phyloP scores from a whole-genome alignment of 2,888 invertebrate genomes.

The Hirtodrosophila duncani region DNA sequence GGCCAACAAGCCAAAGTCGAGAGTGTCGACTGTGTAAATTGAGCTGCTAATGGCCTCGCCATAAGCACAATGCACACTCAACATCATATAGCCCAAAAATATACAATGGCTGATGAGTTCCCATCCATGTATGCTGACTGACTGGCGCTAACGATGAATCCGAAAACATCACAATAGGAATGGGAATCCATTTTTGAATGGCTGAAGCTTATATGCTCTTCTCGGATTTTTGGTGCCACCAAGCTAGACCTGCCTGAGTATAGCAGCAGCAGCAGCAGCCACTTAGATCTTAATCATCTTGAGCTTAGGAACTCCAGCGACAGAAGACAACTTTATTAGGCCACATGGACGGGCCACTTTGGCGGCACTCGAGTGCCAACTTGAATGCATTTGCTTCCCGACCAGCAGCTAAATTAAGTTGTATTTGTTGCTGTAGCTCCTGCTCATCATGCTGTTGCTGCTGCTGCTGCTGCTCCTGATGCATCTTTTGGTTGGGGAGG shows the following conservation, averaged over 20 bases:
- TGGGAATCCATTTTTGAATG: background rate
- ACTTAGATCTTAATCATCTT: slow-evolving; percentile 31
- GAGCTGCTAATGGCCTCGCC: slow-evolving; percentile 64
- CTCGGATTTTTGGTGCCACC: no score
- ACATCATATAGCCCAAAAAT: slow-evolving; percentile 13
- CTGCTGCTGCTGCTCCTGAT: slow-evolving; percentile 18
- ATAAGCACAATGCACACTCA: slow-evolving; percentile 26
- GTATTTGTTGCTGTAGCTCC: slow-evolving; percentile 18
- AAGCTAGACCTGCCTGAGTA: no score
- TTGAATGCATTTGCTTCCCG: slow-evolving; percentile 58
- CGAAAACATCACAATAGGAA: no score
- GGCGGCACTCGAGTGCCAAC: slow-evolving; percentile 65
- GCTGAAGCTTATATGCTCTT: background rate
- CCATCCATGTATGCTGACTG: slow-evolving; percentile 19
- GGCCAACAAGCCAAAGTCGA: slow-evolving; percentile 29
- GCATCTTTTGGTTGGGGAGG: slow-evolving; percentile 25
- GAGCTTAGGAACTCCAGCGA: no score
- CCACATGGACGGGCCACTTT: slow-evolving; percentile 67
- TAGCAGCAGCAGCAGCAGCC: slow-evolving; percentile 11
- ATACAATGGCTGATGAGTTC: slow-evolving; percentile 31
- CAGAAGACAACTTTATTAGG: slow-evolving; percentile 73
- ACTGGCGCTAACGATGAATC: background rate
- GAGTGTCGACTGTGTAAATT: slow-evolving; percentile 54
- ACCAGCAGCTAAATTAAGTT: slow-evolving; percentile 46
- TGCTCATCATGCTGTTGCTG: slow-evolving; percentile 1